phyloP scores from a whole-genome alignment of 2,113 vertebrate genomes.

The Macquaria ambigua region DNA sequence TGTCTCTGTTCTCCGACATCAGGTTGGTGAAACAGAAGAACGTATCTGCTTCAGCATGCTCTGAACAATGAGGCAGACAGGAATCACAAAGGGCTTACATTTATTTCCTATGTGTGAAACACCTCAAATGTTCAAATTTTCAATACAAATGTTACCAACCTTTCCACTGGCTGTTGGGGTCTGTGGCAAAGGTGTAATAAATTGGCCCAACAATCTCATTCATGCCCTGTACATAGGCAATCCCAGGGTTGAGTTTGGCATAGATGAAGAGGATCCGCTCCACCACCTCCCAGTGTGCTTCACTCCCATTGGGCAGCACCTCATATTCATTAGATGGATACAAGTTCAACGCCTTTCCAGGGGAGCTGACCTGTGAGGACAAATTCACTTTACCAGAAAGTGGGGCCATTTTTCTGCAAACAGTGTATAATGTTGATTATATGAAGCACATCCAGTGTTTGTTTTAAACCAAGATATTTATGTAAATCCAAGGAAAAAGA shows the following conservation, averaged over 20 bases:
- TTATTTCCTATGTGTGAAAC: background rate
- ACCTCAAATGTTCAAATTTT: background rate
- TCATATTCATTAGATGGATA: slow-evolving; percentile 90
- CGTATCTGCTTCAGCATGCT: slow-evolving; percentile 96
- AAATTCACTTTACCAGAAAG: background rate
- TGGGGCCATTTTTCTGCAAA: background rate
- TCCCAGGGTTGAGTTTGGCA: slow-evolving; percentile 97
- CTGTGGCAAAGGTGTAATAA: slow-evolving; percentile 97
- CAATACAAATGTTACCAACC: slow-evolving; percentile 65
- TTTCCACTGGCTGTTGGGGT: slow-evolving; percentile 95
- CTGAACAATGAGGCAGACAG: slow-evolving; percentile 72
- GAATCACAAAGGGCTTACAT: background rate
- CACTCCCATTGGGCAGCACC: slow-evolving; percentile 92
- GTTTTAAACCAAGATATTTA: background rate
- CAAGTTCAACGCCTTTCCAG: slow-evolving; percentile 86
- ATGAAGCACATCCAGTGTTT: background rate
- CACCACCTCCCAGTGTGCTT: slow-evolving; percentile 99
- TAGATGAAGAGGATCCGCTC: slow-evolving; percentile 99
- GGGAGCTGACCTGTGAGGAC: slow-evolving; percentile 91
- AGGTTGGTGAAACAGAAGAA: slow-evolving; percentile 99
- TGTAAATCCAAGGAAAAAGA: background rate
- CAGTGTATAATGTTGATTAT: background rate
- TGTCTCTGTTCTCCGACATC: slow-evolving; percentile 98
- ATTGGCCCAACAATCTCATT: slow-evolving; percentile 98
- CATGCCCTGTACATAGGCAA: slow-evolving; percentile 98